Evolutionary conservation across 2,797 vertebrate genomes (phyloP).

Genomic region (Alcedo quadribrachys): DNA sequence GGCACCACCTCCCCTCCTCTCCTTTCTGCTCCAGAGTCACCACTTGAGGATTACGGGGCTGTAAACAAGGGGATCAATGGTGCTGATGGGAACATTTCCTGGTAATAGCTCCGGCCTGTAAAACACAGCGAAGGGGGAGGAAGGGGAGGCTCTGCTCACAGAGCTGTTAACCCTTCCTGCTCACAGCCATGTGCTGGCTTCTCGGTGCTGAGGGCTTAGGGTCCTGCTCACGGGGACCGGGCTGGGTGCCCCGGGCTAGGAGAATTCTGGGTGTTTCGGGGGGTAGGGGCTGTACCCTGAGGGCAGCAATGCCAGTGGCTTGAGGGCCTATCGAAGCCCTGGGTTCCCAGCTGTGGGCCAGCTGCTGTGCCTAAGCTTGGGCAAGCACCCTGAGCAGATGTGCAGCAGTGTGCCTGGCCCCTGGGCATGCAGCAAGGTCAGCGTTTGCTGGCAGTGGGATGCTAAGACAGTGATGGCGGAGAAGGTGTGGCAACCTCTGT

Average conservation of each 20-base stretch:
- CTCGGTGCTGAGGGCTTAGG: background rate
- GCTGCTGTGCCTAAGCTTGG: background rate
- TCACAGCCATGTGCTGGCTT: accelerated
- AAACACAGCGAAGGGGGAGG: constrained; percentile 53
- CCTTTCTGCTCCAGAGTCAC: constrained; percentile 39
- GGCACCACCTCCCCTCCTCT: background rate
- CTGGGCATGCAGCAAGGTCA: background rate
- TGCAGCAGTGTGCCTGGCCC: background rate
- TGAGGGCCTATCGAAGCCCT: background rate
- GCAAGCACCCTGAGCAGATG: background rate
- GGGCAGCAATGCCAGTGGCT: background rate
- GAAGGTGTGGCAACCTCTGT: background rate
- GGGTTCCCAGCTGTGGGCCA: too few relatives aligned
- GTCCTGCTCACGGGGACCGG: accelerated
- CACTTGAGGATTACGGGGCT: constrained; percentile 50
- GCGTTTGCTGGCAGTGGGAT: background rate
- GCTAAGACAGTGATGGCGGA: background rate
- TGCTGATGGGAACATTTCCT: constrained; percentile 72
- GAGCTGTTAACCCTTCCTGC: constrained; percentile 49
- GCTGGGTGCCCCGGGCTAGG: background rate
- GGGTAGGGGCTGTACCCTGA: background rate
- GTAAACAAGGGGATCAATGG: constrained; percentile 71
- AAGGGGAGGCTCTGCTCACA: constrained; percentile 14
- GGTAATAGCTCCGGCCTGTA: constrained; percentile 60
- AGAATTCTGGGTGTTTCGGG: background rate